Percentiles rank a stretch among this genome's conserved stretches.
Evolutionary conservation across 2,797 vertebrate genomes (phyloP).

Genomic region (Ispidina lecontei): DNA sequence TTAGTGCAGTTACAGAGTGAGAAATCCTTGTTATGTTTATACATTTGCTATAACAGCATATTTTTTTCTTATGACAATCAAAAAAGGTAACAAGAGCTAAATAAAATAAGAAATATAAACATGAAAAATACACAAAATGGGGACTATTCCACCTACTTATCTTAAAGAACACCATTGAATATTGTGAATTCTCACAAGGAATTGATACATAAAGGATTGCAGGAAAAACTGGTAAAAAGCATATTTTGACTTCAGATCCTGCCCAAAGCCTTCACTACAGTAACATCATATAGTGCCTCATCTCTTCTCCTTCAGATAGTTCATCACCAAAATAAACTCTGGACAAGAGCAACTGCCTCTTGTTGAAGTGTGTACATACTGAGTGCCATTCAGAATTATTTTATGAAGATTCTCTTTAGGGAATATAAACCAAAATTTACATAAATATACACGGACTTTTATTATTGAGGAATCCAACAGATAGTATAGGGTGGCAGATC

Average conservation of each 20-base stretch:
- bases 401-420: background rate
- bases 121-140: background rate
- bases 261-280: background rate
- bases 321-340: background rate
- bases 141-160: background rate
- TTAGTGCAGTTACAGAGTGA: background rate
- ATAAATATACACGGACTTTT: background rate
- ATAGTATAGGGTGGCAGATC: background rate
- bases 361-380: background rate
- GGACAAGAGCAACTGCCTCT: background rate
- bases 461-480: background rate
- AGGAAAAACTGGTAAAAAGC: background rate
- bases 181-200: background rate
- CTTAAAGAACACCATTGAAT: background rate
- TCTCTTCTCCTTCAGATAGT: background rate
- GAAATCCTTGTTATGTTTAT: background rate
- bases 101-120: conserved; percentile 22
- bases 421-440: background rate
- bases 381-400: background rate
- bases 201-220: background rate
- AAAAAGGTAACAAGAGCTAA: background rate
- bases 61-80: background rate
- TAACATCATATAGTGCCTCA: background rate
- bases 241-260: background rate
- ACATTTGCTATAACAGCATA: background rate